Evolutionary conservation across 1,140 invertebrate genomes (phyloP).

Genomic region (Brachionus paranguensis): DNA sequence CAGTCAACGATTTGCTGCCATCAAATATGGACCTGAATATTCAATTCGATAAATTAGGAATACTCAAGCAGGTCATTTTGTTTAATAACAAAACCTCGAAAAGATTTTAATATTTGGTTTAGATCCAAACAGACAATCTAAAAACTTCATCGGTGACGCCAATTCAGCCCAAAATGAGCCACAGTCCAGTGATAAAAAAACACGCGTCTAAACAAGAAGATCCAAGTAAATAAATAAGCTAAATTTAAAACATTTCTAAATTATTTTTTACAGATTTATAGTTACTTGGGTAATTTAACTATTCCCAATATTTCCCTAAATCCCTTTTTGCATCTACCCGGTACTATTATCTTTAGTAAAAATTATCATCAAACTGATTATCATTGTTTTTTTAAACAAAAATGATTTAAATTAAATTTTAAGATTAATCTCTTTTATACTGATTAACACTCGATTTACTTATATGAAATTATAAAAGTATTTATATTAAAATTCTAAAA

Average conservation of each 20-base stretch:
- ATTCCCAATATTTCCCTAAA: not conserved
- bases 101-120: not conserved
- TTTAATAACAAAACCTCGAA: not conserved
- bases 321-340: not conserved
- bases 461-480: too few species aligned
- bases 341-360: too few species aligned
- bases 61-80: constrained; percentile 1
- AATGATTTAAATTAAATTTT: too few species aligned
- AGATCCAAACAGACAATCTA: not conserved
- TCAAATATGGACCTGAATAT: not conserved
- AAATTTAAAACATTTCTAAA: not conserved
- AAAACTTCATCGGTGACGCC: too few species aligned
- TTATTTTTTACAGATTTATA: not conserved
- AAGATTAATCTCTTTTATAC: too few species aligned
- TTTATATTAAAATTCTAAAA: too few species aligned
- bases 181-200: not conserved
- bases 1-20: constrained; percentile 1
- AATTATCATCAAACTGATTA: too few species aligned
- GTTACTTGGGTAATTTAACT: not conserved
- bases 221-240: not conserved
- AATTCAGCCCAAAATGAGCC: not conserved
- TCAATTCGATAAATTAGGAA: constrained; percentile 24
- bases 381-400: too few species aligned
- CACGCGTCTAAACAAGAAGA: not conserved
- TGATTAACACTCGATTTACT: too few species aligned